Percentiles rank a stretch among this genome's conserved stretches.
Evolutionary conservation across 2,888 invertebrate genomes (phyloP).

Genomic region (Epinotia demarniana): DNA sequence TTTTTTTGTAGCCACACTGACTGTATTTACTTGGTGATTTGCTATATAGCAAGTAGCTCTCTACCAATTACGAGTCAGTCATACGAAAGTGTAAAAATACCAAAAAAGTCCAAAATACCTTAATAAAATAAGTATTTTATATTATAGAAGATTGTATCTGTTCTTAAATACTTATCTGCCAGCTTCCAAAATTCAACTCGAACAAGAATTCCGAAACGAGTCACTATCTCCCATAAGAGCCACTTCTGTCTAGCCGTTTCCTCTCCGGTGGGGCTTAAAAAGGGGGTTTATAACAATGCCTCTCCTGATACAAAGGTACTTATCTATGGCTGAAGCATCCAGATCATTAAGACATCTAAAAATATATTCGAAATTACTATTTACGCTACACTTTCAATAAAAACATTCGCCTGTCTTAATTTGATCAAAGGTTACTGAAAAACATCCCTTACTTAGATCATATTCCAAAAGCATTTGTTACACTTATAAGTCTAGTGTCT

Average conservation of each 20-base stretch:
- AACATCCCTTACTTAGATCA: not conserved
- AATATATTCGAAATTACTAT: not conserved
- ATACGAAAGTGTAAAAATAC: too few relatives aligned
- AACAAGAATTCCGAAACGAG: slow-evolving; percentile 21
- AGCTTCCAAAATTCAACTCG: not conserved
- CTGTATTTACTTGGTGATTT: too few relatives aligned
- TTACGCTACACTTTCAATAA: not conserved
- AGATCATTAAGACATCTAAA: slow-evolving; percentile 17
- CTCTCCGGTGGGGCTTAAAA: slow-evolving; percentile 23
- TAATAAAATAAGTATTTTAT: too few relatives aligned
- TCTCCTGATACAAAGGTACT: slow-evolving; percentile 16
- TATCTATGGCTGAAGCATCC: slow-evolving; percentile 6
- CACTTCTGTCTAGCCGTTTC: slow-evolving; percentile 34
- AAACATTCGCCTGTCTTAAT: too few relatives aligned
- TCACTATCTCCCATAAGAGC: slow-evolving; percentile 22
- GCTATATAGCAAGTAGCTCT: too few relatives aligned
- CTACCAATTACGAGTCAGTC: too few relatives aligned
- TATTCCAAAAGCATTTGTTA: not conserved
- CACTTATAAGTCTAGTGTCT: too few relatives aligned
- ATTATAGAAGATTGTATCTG: not conserved
- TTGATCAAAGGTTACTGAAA: not conserved
- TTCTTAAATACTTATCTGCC: not conserved
- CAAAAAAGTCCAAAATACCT: too few relatives aligned
- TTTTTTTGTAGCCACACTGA: too few relatives aligned
- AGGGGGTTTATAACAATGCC: slow-evolving; percentile 22